These are phyloP conservation scores for Macrotus californicus DNA, from an alignment of 2,113 vertebrate species.

Conservation along the genomic window DNA sequence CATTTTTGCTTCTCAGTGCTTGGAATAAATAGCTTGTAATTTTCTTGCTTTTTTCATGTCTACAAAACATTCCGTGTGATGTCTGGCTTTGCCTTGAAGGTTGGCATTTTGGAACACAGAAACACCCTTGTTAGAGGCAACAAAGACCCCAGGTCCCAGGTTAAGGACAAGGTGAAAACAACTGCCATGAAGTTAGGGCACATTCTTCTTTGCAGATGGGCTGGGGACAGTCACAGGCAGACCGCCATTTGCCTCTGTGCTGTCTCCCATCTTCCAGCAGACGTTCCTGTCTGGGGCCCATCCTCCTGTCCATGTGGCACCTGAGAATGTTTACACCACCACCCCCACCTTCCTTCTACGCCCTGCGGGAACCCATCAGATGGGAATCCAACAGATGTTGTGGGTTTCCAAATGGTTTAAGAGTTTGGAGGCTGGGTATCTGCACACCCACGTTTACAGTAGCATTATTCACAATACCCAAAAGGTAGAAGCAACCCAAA, in stretches of 20 bases:
- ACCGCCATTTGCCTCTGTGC: neutral
- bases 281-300: fast-evolving
- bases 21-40: neutral
- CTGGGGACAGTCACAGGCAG: neutral
- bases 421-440: neutral
- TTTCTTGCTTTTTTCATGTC: neutral
- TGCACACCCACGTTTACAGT: neutral
- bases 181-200: neutral
- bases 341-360: neutral
- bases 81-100: neutral
- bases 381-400: neutral
- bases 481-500: neutral
- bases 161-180: neutral
- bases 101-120: neutral
- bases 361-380: no score
- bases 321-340: neutral
- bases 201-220: neutral
- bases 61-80: neutral
- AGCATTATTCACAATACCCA: neutral
- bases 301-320: fast-evolving
- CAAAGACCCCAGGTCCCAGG: neutral
- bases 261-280: neutral
- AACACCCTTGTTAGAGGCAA: neutral
- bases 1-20: neutral
- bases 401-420: neutral